phyloP scores from a whole-genome alignment of 2,888 invertebrate species.

The Argynnis bischoffii region DNA sequence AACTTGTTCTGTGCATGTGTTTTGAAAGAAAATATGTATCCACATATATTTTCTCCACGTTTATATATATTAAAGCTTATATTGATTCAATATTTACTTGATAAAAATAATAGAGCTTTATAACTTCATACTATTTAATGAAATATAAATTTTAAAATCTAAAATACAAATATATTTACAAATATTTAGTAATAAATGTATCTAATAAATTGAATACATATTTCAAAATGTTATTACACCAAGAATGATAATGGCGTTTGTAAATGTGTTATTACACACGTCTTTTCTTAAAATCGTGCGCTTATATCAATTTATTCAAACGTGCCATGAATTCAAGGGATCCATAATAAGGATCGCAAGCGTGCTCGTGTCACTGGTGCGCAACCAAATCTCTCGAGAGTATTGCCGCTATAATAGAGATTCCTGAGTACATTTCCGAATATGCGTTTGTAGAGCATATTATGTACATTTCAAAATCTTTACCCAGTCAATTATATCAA shows the following conservation, averaged over 20 bases:
- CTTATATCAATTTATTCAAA: conserved; percentile 66
- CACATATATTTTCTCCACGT: background rate
- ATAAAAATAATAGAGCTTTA: background rate
- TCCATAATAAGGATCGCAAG: conserved; percentile 48
- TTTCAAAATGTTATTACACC: conserved; percentile 30
- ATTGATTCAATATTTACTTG: background rate
- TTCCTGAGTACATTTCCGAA: conserved; percentile 17
- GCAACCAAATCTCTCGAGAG: conserved; percentile 25
- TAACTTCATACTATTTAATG: background rate
- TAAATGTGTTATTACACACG: conserved; percentile 65
- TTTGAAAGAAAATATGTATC: conserved; percentile 15
- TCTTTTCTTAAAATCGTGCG: conserved; percentile 69
- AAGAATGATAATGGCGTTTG: conserved; percentile 46
- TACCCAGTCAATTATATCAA: conserved; percentile 5
- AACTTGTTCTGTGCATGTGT: conserved; percentile 25
- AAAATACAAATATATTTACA: background rate
- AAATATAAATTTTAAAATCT: too few relatives aligned
- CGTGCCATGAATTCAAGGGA: conserved; percentile 60
- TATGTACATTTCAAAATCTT: conserved; percentile 6
- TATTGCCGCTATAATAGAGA: conserved; percentile 26
- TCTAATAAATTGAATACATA: conserved; percentile 9
- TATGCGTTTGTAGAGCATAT: background rate
- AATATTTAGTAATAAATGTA: background rate
- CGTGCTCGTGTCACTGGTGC: conserved; percentile 35
- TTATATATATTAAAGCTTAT: background rate